Base-by-base conservation (phyloP, 2,113 vertebrate species). In the Lipophrys pholis region DNA sequence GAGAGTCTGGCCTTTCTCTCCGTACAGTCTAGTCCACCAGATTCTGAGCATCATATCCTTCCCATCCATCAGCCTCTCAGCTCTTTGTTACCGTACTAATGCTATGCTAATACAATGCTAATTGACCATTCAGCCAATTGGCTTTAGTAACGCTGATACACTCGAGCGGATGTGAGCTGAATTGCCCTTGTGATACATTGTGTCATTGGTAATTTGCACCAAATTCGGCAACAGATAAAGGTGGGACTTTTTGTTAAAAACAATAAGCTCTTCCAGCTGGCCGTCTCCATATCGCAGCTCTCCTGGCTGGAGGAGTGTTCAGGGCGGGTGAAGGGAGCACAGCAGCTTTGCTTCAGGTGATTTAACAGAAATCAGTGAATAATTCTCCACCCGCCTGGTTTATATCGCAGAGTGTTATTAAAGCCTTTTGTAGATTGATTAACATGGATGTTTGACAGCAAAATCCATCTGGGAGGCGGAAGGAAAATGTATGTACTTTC, bases 81-180 rank as follows among this genome's bases (percentile, higher is more conserved):
- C 5, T 58, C 71, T 71, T 78, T 76, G 71, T 76, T 57, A 42
- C 30, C 12, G 17, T 61, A 48, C 51, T 85, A 76, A 85, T 75
- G 69, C 66, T 45, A 84, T 84, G 78, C 69, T 83, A 80, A 83
- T 84, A 46, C 1, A 0, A 84, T 90, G 76, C 73, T 85, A 82
- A 87, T 78, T 73, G 67, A 12, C 43, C 76, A 38, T 67, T 81
- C 58, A 72, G 52, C 61, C 61, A 40, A n/a, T 68, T 72, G 42
- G 73, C 52, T 72, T 64, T 73, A 50, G 59, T 62, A 9, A 0
- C 7, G 9, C 51, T 15, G 66, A 62, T 62, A 52, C 46, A 58
- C 41, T 42, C 59, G 39, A 15, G 38, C 12, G 41, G 59, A 59
- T 54, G 59, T 45, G 58, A 50, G 57, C 63, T 60, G 52, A 66